Evolutionary conservation across 2,113 vertebrate genomes (phyloP).

Genomic region (Excalfactoria chinensis): DNA sequence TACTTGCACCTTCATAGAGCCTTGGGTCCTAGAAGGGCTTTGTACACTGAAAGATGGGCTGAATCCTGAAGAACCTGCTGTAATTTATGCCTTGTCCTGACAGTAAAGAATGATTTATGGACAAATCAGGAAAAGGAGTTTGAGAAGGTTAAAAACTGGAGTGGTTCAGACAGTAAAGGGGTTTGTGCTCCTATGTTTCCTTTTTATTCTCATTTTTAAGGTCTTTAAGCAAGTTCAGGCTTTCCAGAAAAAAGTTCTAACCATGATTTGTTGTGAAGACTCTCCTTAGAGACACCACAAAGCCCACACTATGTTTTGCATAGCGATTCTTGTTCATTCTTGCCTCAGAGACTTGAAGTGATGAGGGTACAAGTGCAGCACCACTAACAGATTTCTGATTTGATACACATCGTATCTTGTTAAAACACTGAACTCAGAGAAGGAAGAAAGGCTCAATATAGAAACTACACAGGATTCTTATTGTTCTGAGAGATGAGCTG

Average conservation of each 20-base stretch:
- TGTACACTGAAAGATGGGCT: background rate
- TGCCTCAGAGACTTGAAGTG: background rate
- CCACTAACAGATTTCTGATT: background rate
- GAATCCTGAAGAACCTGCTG: background rate
- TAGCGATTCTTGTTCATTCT: background rate
- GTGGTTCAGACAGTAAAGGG: background rate
- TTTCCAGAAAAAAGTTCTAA: background rate
- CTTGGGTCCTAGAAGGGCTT: background rate
- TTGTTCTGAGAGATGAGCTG: background rate
- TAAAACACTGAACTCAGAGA: background rate
- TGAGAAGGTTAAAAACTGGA: background rate
- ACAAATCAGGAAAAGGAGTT: background rate
- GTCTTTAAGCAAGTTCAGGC: background rate
- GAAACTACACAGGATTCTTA: background rate
- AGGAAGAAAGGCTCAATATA: background rate
- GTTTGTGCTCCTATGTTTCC: background rate
- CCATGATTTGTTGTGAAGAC: background rate
- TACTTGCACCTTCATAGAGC: background rate
- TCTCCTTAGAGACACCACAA: background rate
- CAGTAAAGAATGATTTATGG: background rate
- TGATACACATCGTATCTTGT: rapidly evolving
- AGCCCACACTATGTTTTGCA: background rate
- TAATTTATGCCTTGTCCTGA: background rate
- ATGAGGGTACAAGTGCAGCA: background rate
- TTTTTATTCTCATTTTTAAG: background rate